phyloP scores from a whole-genome alignment of 2,797 vertebrate genomes.

The Bradypodion pumilum region DNA sequence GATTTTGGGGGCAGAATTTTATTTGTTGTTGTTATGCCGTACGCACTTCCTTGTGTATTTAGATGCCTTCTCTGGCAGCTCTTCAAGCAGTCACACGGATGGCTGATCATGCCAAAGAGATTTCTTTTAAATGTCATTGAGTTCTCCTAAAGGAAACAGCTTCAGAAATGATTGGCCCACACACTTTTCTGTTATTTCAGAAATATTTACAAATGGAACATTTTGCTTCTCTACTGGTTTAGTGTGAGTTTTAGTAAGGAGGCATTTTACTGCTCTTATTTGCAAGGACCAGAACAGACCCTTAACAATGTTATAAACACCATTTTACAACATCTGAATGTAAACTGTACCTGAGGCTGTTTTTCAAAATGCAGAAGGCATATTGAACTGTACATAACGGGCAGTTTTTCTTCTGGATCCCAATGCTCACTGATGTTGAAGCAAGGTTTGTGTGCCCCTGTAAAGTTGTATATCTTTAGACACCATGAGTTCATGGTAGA shows the following conservation, averaged over 20 bases:
- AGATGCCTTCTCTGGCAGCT: fast-evolving
- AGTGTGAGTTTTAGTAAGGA: not conserved
- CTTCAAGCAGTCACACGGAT: not conserved
- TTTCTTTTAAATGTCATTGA: not conserved
- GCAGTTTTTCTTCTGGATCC: not conserved
- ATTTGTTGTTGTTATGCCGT: not conserved
- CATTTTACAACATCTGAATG: fast-evolving
- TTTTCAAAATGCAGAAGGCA: not conserved
- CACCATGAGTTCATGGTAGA: no score
- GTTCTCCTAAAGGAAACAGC: not conserved
- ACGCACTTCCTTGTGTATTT: not conserved
- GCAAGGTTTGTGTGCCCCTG: not conserved
- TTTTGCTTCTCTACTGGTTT: not conserved
- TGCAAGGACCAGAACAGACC: not conserved
- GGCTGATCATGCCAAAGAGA: not conserved
- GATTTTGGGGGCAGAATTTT: not conserved
- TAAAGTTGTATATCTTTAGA: no score
- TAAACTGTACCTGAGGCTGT: not conserved
- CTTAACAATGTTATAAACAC: not conserved
- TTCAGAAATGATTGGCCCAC: not conserved
- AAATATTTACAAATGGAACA: not conserved
- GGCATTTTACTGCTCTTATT: not conserved
- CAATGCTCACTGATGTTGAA: not conserved
- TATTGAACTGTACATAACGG: not conserved
- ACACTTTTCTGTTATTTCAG: not conserved